Conservation (phyloP, 1,140 invertebrate species). For the Euschistus heros region DNA sequence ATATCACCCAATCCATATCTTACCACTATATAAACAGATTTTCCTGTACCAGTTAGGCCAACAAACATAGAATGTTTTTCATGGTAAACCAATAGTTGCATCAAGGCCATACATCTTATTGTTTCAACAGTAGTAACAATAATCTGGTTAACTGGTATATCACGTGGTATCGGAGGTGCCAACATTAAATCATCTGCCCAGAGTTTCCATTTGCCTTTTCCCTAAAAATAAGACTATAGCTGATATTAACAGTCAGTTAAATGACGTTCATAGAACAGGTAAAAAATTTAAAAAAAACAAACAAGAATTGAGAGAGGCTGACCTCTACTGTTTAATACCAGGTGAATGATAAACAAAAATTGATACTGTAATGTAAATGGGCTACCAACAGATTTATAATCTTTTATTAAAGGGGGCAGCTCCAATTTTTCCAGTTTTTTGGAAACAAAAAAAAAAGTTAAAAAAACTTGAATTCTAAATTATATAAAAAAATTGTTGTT, state of each 20-base stretch:
- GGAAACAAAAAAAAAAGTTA: too few relatives aligned
- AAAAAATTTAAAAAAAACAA: too few relatives aligned
- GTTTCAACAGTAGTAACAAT: slow-evolving; percentile 86
- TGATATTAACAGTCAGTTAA: too few relatives aligned
- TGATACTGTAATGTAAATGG: too few relatives aligned
- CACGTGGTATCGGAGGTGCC: slow-evolving; percentile 70
- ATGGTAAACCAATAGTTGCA: slow-evolving; percentile 66
- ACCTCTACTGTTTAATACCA: too few relatives aligned
- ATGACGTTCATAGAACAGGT: too few relatives aligned
- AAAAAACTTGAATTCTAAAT: too few relatives aligned
- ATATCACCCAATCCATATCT: slow-evolving; percentile 21
- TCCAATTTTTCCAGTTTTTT: not conserved
- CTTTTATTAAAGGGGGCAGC: not conserved
- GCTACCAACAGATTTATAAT: too few relatives aligned
- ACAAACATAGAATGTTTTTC: slow-evolving; percentile 74
- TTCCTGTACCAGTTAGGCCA: slow-evolving; percentile 86
- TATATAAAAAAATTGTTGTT: too few relatives aligned
- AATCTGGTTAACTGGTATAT: slow-evolving; percentile 87
- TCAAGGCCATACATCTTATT: slow-evolving; percentile 63
- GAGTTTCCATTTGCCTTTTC: slow-evolving; percentile 78
- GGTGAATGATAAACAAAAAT: too few relatives aligned
- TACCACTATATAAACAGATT: slow-evolving; percentile 67
- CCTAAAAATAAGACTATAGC: slow-evolving; percentile 35
- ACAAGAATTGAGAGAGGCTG: too few relatives aligned
- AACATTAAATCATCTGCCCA: slow-evolving; percentile 77